A percentile compares a stretch with the other conserved stretches of the same genome.
phyloP scores from a whole-genome alignment of 2,113 vertebrate species.

The Gila orcuttii region DNA sequence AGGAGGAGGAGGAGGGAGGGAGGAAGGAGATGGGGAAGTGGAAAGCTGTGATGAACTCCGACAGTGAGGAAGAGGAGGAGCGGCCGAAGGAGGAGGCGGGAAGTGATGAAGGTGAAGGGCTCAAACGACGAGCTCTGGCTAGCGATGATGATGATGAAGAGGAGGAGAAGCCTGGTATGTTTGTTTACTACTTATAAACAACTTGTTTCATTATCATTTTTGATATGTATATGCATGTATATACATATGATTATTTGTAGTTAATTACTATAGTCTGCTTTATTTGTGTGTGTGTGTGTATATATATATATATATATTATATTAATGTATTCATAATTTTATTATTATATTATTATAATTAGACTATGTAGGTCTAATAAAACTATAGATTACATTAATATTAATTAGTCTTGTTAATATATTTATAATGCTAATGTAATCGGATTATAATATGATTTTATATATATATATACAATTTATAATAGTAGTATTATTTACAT shows the following conservation, averaged over 20 bases:
- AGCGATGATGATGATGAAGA: constrained; percentile 83
- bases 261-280: too few species aligned
- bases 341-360: too few species aligned
- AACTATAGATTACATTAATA: too few species aligned
- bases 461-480: background rate
- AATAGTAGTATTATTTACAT: background rate
- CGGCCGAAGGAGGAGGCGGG: constrained; percentile 64
- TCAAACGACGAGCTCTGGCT: constrained; percentile 65
- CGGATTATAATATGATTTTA: too few species aligned
- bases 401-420: too few species aligned
- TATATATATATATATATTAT: too few species aligned
- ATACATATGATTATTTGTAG: too few species aligned
- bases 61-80: constrained; percentile 60
- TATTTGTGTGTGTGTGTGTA: too few species aligned
- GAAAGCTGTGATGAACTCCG: constrained; percentile 61
- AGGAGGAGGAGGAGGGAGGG: constrained; percentile 74
- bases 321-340: too few species aligned
- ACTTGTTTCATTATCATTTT: too few species aligned
- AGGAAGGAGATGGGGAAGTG: constrained; percentile 61
- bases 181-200: background rate
- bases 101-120: constrained; percentile 76
- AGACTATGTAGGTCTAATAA: too few species aligned
- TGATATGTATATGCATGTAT: background rate
- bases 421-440: too few species aligned
- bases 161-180: constrained; percentile 78